Evolutionary conservation across 2,888 invertebrate genomes (phyloP).

Genomic region (Tinea semifulvella): DNA sequence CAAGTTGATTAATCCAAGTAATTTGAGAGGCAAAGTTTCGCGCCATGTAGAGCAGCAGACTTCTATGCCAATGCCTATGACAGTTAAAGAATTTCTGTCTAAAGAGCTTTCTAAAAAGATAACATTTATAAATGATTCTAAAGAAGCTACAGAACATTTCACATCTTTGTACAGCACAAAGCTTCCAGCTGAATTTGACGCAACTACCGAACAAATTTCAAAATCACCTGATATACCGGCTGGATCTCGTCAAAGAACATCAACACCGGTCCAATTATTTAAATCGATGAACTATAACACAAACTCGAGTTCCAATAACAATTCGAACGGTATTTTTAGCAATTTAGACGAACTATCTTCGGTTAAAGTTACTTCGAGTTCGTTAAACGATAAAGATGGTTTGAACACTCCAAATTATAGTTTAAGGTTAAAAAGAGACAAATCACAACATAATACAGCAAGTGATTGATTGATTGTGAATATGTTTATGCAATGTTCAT

Average conservation of each 20-base stretch:
- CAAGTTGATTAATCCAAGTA: neutral
- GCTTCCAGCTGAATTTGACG: slow-evolving; percentile 40
- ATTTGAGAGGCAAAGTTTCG: slow-evolving; percentile 22
- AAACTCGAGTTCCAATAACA: slow-evolving; percentile 53
- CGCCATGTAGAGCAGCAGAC: slow-evolving; percentile 48
- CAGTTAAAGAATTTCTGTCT: slow-evolving; percentile 57
- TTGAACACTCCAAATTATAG: slow-evolving; percentile 58
- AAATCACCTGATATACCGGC: slow-evolving; percentile 6
- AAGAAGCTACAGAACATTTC: slow-evolving; percentile 41
- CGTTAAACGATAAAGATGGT: slow-evolving; percentile 52
- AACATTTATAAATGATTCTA: slow-evolving; percentile 45
- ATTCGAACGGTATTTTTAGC: slow-evolving; percentile 53
- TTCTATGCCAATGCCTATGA: slow-evolving; percentile 43
- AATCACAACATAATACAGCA: neutral
- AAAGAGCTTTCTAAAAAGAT: slow-evolving; percentile 54
- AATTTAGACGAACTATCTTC: slow-evolving; percentile 66
- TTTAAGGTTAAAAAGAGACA: slow-evolving; percentile 40
- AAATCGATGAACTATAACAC: slow-evolving; percentile 52
- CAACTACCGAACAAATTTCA: neutral
- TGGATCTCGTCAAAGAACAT: slow-evolving; percentile 44
- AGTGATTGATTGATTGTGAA: neutral
- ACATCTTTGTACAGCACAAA: slow-evolving; percentile 52
- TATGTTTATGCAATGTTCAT: neutral
- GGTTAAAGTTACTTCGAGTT: slow-evolving; percentile 57
- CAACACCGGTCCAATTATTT: slow-evolving; percentile 64